phyloP scores from a whole-genome alignment of 2,797 vertebrate species.

The Syngnathus rostellatus region DNA sequence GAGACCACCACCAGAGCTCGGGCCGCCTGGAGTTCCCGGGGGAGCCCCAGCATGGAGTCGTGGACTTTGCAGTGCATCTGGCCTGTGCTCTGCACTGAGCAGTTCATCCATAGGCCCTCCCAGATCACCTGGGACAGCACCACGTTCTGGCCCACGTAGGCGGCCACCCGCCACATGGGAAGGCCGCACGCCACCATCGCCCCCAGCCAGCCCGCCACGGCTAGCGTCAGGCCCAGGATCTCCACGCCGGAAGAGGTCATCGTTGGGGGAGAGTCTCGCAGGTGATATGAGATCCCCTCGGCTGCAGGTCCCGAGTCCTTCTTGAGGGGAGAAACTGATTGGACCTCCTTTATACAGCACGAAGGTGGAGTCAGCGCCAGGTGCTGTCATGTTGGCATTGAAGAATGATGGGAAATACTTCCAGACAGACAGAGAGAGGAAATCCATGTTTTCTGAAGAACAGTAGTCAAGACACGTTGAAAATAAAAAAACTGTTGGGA shows the following conservation, averaged over 20 bases:
- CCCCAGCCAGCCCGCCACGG: slow-evolving; percentile 74
- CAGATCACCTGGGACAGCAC: slow-evolving; percentile 77
- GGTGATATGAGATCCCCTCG: slow-evolving; percentile 61
- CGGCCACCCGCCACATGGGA: slow-evolving; percentile 77
- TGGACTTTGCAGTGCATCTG: slow-evolving; percentile 78
- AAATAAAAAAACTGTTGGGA: no score
- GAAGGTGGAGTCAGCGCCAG: slow-evolving; percentile 74
- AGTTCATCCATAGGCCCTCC: slow-evolving; percentile 80
- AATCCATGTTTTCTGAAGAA: no score
- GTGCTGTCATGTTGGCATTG: slow-evolving; percentile 53
- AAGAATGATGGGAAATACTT: slow-evolving; percentile 14
- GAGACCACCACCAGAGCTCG: slow-evolving; percentile 68
- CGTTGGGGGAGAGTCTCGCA: slow-evolving; percentile 36
- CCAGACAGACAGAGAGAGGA: background rate
- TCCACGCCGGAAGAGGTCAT: slow-evolving; percentile 75
- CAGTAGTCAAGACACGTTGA: no score
- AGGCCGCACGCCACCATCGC: slow-evolving; percentile 74
- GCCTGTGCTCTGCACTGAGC: slow-evolving; percentile 76
- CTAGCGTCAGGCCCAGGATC: slow-evolving; percentile 72
- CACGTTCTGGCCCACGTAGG: slow-evolving; percentile 75
- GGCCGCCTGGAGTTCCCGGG: slow-evolving; percentile 66
- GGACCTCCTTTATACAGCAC: slow-evolving; percentile 70
- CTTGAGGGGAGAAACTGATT: slow-evolving; percentile 60
- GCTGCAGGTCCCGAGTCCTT: slow-evolving; percentile 44
- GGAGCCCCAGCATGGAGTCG: slow-evolving; percentile 73